These are phyloP conservation scores for Alexandromys oeconomus DNA, from an alignment of 2,797 vertebrate genomes.

Conservation along the genomic window DNA sequence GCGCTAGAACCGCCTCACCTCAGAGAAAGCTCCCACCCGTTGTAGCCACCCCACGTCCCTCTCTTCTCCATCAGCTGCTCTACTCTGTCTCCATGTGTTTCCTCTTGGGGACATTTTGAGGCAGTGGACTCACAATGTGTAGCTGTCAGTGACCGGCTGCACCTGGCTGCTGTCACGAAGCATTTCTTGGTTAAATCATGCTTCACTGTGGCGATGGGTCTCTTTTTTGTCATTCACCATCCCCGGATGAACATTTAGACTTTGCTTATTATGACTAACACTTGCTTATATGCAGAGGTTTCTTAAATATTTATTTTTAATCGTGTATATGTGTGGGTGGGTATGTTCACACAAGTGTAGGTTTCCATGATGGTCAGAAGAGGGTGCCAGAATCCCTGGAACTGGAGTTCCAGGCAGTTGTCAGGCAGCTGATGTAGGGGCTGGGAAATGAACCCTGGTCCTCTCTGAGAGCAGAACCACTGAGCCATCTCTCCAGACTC, in stretches of 20 bases:
- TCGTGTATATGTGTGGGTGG: background rate
- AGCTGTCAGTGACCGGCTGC: too few relatives aligned
- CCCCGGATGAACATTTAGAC: background rate
- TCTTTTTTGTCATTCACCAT: background rate
- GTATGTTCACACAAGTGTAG: background rate
- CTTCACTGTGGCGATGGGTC: background rate
- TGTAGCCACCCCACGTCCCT: background rate
- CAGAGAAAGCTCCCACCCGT: background rate
- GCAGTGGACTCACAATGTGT: background rate
- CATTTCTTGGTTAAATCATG: background rate
- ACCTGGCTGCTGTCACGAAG: too few relatives aligned
- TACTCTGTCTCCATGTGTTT: background rate
- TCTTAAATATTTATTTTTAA: background rate
- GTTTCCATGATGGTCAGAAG: background rate
- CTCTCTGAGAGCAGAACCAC: background rate
- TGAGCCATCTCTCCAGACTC: background rate
- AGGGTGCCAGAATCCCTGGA: background rate
- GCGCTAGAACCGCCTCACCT: background rate
- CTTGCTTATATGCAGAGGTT: background rate
- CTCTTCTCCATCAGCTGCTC: background rate
- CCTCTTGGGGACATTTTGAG: background rate
- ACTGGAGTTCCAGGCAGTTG: background rate
- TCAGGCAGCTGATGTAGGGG: background rate
- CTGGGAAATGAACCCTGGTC: background rate
- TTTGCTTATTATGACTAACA: background rate